phyloP scores from a whole-genome alignment of 2,888 invertebrate species.

The Hipparchia sbordonii region DNA sequence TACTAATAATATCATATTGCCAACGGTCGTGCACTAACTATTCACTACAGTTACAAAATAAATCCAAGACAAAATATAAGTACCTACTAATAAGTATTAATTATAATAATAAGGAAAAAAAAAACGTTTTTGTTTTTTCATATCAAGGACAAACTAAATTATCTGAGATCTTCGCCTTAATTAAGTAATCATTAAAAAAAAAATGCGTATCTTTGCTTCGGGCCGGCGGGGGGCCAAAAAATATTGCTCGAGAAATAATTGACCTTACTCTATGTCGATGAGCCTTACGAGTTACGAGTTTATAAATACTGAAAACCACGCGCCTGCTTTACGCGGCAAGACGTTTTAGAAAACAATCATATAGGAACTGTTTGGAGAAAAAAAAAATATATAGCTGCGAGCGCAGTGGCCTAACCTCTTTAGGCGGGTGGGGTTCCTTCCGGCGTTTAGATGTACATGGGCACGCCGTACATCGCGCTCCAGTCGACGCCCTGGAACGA shows the following conservation, averaged over 20 bases:
- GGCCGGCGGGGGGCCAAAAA: constrained; percentile 55
- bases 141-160: constrained; percentile 65
- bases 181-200: constrained; percentile 51
- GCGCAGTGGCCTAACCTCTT: constrained; percentile 46
- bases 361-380: constrained; percentile 59
- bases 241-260: constrained; percentile 55
- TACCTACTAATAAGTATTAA: constrained; percentile 34
- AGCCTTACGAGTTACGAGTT: constrained; percentile 46
- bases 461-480: constrained; percentile 95
- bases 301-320: constrained; percentile 44
- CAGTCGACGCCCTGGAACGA: constrained; percentile 96
- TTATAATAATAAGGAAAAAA: constrained; percentile 12
- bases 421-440: constrained; percentile 48
- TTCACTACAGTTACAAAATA: constrained; percentile 40
- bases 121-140: constrained; percentile 36
- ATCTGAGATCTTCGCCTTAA: constrained; percentile 78
- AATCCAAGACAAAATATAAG: constrained; percentile 58
- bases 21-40: constrained; percentile 74
- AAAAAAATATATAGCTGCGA: constrained; percentile 43
- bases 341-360: constrained; percentile 49
- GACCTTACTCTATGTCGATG: constrained; percentile 56
- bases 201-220: constrained; percentile 75
- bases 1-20: constrained; percentile 54
- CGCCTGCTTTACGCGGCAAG: constrained; percentile 53
- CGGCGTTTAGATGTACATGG: constrained; percentile 91